Conservation (phyloP, 2,797 vertebrate genomes). For the Takifugu ocellatus region DNA sequence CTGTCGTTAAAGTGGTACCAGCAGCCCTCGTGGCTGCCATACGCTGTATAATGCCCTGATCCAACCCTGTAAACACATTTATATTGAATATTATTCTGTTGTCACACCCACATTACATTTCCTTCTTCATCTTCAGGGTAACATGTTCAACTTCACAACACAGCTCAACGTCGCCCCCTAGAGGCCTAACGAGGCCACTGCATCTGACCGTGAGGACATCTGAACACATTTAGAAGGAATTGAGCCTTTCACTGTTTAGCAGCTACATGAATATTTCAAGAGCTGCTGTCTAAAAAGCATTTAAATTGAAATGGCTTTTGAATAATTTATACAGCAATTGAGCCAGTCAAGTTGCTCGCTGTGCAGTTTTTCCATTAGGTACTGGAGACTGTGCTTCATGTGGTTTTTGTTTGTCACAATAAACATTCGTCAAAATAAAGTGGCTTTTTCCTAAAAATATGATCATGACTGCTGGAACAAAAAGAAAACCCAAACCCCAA, state of each 20-base stretch:
- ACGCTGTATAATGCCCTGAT: conserved; percentile 97
- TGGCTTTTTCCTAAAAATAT: no score
- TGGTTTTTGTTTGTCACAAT: no score
- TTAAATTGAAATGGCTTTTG: conserved; percentile 19
- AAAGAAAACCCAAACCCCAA: no score
- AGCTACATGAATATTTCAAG: conserved; percentile 30
- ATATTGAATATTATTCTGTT: conserved; percentile 27
- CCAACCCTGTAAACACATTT: conserved; percentile 81
- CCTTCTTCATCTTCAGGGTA: conserved; percentile 1
- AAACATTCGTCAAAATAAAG: no score
- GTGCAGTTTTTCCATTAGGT: no score
- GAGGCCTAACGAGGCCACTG: conserved; percentile 33
- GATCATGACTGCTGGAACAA: no score
- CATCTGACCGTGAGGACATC: not conserved
- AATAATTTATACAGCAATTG: conserved; percentile 15
- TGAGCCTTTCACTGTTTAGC: conserved; percentile 29
- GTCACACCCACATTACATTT: conserved; percentile 20
- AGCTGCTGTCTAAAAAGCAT: conserved; percentile 25
- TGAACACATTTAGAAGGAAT: conserved; percentile 21
- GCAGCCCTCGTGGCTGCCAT: conserved; percentile 85
- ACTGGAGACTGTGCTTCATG: no score
- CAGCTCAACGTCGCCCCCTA: conserved; percentile 45
- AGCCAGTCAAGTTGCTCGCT: not conserved
- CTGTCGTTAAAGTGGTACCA: conserved; percentile 99
- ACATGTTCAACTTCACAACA: not conserved